phyloP scores from a whole-genome alignment of 35 echinoderm and acorn worm genomes.

The Strongylocentrotus purpuratus region DNA sequence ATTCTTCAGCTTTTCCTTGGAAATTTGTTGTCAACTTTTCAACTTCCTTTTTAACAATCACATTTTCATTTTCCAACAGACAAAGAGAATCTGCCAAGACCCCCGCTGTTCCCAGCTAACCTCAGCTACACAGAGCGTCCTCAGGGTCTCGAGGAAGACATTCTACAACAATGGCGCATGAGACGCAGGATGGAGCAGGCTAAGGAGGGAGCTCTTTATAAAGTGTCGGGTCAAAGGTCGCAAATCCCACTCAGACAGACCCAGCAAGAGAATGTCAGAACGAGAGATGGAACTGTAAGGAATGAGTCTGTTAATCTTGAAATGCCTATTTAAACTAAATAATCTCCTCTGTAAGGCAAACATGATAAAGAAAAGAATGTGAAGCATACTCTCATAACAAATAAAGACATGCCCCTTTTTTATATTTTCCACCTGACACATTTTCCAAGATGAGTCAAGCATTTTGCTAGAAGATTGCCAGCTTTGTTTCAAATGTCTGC shows the following conservation, averaged over 20 bases:
- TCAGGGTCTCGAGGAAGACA: conserved; percentile 72
- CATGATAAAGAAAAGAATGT: too few species aligned
- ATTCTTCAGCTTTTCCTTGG: background rate
- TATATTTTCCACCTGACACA: too few species aligned
- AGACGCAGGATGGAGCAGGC: conserved; percentile 78
- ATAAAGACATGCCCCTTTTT: too few species aligned
- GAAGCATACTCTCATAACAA: too few species aligned
- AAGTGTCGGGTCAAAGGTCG: background rate
- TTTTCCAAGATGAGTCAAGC: too few species aligned
- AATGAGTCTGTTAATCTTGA: background rate
- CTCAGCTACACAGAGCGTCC: conserved; percentile 14
- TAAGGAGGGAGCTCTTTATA: conserved; percentile 4
- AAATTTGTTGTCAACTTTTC: background rate
- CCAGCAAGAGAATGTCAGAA: background rate
- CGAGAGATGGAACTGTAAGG: background rate
- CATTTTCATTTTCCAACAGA: conserved; percentile 1
- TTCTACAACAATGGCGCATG: conserved; percentile 92
- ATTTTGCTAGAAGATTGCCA: too few species aligned
- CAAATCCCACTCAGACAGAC: background rate
- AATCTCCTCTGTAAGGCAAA: too few species aligned
- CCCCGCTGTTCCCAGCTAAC: background rate
- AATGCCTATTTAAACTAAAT: background rate
- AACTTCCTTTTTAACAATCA: background rate
- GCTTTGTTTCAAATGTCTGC: background rate
- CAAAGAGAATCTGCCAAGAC: conserved; percentile 37